These are phyloP conservation scores for Papilio aristodemus DNA, from an alignment of 1,140 invertebrate species.

Conservation along the genomic window DNA sequence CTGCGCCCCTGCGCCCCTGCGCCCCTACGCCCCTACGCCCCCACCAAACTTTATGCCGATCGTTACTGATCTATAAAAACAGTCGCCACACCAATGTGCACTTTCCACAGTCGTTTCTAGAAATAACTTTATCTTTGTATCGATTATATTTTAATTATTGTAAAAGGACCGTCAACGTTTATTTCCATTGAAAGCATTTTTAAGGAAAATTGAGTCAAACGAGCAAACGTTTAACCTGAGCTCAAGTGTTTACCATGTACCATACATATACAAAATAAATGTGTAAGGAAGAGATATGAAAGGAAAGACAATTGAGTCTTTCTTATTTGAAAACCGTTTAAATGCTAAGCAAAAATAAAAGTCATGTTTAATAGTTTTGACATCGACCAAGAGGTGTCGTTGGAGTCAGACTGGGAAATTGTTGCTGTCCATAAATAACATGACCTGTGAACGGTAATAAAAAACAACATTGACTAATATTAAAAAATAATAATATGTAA, in stretches of 20 bases:
- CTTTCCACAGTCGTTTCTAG: not conserved
- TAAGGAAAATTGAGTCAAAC: too few relatives aligned
- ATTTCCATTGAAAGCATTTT: too few relatives aligned
- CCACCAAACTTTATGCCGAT: conserved; percentile 42
- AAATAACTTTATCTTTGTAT: conserved; percentile 6
- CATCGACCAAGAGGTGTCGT: not conserved
- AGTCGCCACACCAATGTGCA: conserved; percentile 23
- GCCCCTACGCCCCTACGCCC: too few relatives aligned
- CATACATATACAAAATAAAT: too few relatives aligned
- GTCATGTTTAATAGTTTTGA: not conserved
- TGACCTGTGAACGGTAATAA: not conserved
- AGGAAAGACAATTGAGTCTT: too few relatives aligned
- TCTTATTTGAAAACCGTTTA: too few relatives aligned
- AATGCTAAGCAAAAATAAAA: not conserved
- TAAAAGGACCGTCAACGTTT: too few relatives aligned
- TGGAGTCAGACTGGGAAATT: not conserved
- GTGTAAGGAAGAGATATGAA: too few relatives aligned
- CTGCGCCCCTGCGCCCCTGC: too few relatives aligned
- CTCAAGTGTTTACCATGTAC: too few relatives aligned
- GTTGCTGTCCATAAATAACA: not conserved
- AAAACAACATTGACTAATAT: not conserved
- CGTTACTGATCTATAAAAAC: conserved; percentile 43
- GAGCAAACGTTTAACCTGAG: too few relatives aligned
- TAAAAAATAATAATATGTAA: too few relatives aligned
- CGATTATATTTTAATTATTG: not conserved